Evolutionary conservation across 2,888 invertebrate genomes (phyloP).

Genomic region (Caprella mutica): DNA sequence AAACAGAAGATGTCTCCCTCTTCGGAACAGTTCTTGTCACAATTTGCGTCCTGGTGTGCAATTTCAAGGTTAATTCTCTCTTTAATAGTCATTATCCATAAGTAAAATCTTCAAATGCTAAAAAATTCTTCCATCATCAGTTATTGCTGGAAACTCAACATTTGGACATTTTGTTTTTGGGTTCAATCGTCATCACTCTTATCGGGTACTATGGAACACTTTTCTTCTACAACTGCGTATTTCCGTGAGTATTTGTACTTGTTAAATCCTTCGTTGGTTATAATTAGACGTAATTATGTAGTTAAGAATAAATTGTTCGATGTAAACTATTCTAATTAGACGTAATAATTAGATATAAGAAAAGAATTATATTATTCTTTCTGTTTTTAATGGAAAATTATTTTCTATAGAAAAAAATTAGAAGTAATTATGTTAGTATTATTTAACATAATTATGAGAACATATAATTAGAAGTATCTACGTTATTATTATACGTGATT

Average conservation of each 20-base stretch:
- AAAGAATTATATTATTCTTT: neutral
- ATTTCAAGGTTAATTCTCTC: conserved; percentile 45
- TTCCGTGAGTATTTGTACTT: conserved; percentile 37
- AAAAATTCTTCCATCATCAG: conserved; percentile 35
- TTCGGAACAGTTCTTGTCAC: conserved; percentile 53
- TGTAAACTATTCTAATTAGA: too few species aligned
- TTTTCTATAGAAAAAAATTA: neutral
- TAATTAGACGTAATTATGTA: too few species aligned
- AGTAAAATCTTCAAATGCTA: too few species aligned
- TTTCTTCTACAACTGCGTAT: conserved; percentile 48
- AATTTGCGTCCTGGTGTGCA: conserved; percentile 48
- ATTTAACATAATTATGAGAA: too few species aligned
- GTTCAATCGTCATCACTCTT: conserved; percentile 48
- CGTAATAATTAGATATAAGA: neutral
- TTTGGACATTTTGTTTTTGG: conserved; percentile 48
- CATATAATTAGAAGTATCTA: too few species aligned
- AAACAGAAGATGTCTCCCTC: conserved; percentile 43
- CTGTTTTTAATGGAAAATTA: neutral
- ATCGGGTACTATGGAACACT: conserved; percentile 48
- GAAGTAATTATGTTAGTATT: neutral
- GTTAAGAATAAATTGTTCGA: too few species aligned
- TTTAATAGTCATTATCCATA: too few species aligned
- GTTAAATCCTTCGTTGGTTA: neutral
- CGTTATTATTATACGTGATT: too few species aligned
- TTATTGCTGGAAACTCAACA: conserved; percentile 53